Evolutionary conservation across 1,140 invertebrate species (phyloP).

Genomic region (Tetramorium parvispinum): DNA sequence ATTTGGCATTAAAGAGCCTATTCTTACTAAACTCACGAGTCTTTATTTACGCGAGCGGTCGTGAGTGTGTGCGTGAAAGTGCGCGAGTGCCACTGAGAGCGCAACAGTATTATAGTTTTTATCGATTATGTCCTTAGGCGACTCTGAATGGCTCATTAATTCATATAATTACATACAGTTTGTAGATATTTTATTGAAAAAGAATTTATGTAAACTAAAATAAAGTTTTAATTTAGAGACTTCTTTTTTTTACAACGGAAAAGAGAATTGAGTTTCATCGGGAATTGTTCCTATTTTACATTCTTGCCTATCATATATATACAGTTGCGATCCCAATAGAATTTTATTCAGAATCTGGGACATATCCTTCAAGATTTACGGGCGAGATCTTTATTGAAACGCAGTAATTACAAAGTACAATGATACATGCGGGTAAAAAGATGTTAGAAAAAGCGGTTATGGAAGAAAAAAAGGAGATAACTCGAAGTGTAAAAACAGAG

Average conservation of each 20-base stretch:
- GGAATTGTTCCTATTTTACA: neutral
- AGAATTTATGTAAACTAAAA: neutral
- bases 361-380: neutral
- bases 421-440: neutral
- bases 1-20: too few species aligned
- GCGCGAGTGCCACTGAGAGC: too few species aligned
- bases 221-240: neutral
- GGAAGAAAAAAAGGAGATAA: neutral
- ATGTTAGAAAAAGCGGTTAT: neutral
- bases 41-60: too few species aligned
- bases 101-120: too few species aligned
- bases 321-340: neutral
- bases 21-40: too few species aligned
- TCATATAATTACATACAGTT: neutral
- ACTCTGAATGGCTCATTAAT: neutral
- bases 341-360: neutral
- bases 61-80: too few species aligned
- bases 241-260: neutral
- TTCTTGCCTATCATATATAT: neutral
- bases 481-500: neutral
- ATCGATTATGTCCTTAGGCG: neutral
- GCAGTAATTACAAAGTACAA: slow-evolving; percentile 9
- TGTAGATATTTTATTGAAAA: neutral
- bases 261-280: neutral
- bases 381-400: neutral